phyloP scores from a whole-genome alignment of 2,113 vertebrate genomes.

The Oreochromis aureus region DNA sequence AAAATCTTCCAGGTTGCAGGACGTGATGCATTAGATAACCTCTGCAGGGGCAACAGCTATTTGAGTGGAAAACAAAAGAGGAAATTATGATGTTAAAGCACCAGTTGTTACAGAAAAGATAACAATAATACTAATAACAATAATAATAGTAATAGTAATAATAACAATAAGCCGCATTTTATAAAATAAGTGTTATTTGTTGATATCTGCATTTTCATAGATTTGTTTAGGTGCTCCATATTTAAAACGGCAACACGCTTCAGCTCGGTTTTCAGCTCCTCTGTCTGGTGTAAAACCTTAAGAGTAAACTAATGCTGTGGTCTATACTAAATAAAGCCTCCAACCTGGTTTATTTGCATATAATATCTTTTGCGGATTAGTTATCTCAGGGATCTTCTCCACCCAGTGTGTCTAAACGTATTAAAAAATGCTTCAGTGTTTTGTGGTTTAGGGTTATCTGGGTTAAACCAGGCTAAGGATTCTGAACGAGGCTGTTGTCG shows the following conservation, averaged over 20 bases:
- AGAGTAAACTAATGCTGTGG: not conserved
- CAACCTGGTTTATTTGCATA: not conserved
- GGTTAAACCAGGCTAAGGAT: not conserved
- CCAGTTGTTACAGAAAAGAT: not conserved
- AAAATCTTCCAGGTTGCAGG: not conserved
- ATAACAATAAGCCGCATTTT: not conserved
- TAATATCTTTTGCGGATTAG: not conserved
- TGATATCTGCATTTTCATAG: not conserved
- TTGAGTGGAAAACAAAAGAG: not conserved
- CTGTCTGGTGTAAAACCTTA: not conserved
- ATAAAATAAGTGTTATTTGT: not conserved
- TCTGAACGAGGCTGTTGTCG: not conserved
- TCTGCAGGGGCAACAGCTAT: not conserved
- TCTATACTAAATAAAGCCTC: not conserved
- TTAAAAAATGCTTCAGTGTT: not conserved
- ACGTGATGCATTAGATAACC: not conserved
- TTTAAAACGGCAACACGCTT: not conserved
- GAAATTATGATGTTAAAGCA: not conserved
- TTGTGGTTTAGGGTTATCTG: not conserved
- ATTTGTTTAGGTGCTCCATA: not conserved
- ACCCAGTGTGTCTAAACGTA: not conserved
- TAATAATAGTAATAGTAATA: no score
- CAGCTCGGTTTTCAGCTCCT: not conserved
- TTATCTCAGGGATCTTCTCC: not conserved
- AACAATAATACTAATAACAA: not conserved